Percentiles rank a stretch among this genome's conserved stretches.
phyloP scores from a whole-genome alignment of 2,888 invertebrate species.

The Pristionchus exspectatus region DNA sequence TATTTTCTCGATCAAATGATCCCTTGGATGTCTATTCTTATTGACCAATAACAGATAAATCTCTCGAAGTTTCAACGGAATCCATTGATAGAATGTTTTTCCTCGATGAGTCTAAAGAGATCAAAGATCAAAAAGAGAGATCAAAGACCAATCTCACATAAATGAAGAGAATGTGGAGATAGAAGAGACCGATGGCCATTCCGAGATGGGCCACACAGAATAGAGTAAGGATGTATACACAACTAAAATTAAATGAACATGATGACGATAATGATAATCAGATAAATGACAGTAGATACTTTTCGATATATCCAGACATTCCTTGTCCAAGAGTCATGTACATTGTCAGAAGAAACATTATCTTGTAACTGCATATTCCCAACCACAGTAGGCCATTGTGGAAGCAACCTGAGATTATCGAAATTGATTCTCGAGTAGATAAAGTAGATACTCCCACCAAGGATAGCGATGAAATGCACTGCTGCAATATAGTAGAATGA shows the following conservation, averaged over 20 bases:
- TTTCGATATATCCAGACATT: conserved; percentile 3
- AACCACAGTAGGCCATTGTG: background rate
- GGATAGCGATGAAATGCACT: background rate
- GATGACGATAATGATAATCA: background rate
- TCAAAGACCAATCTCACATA: background rate
- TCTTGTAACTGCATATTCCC: background rate
- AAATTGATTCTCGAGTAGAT: background rate
- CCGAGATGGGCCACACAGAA: background rate
- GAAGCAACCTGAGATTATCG: background rate
- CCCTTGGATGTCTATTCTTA: background rate
- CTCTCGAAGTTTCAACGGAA: background rate
- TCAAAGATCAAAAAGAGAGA: conserved; percentile 1
- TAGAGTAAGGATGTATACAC: background rate
- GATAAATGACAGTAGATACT: background rate
- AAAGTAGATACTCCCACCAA: background rate
- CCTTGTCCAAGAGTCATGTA: background rate
- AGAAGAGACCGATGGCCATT: background rate
- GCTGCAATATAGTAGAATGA: no score
- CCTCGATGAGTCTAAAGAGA: conserved; percentile 24
- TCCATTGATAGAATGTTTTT: background rate
- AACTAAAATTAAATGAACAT: background rate
- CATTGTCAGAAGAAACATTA: background rate
- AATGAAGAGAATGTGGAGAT: background rate
- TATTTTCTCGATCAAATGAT: background rate
- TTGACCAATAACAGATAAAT: background rate